A percentile compares a stretch with the other conserved stretches of the same genome.
Evolutionary conservation across 1,140 invertebrate species (phyloP).

Genomic region (Colletes latitarsis): DNA sequence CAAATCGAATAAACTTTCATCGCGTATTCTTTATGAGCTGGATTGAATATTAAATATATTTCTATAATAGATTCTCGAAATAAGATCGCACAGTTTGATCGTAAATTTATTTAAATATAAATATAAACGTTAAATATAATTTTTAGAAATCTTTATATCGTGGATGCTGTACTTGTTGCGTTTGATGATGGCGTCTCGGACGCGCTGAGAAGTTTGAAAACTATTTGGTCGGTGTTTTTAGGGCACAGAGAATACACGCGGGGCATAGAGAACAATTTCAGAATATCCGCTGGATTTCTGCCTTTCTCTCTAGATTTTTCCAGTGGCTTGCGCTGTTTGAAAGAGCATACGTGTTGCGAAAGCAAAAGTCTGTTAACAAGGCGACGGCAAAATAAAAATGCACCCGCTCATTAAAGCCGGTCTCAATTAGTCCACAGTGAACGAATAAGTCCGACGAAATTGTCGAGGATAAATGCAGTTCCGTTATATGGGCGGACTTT

Average conservation of each 20-base stretch:
- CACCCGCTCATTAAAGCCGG: constrained; percentile 48
- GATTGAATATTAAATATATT: too few species aligned
- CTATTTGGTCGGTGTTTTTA: constrained; percentile 51
- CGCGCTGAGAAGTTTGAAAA: neutral
- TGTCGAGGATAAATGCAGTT: neutral
- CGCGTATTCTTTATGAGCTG: too few species aligned
- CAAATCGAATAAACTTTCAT: too few species aligned
- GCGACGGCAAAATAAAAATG: constrained; percentile 47
- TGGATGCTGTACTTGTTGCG: neutral
- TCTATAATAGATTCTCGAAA: too few species aligned
- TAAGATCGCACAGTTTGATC: too few species aligned
- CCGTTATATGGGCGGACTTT: neutral
- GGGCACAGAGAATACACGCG: constrained; percentile 24
- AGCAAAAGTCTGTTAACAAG: constrained; percentile 58
- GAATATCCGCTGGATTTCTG: constrained; percentile 53
- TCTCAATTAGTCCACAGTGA: constrained; percentile 42
- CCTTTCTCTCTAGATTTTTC: constrained; percentile 36
- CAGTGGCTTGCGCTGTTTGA: constrained; percentile 9
- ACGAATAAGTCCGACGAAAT: too few species aligned
- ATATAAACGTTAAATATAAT: neutral
- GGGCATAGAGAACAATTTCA: constrained; percentile 46
- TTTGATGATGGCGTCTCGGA: neutral
- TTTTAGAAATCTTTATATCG: neutral
- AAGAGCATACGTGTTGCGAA: constrained; percentile 49
- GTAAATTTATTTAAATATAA: too few species aligned